Conservation (phyloP, 2,797 vertebrate species). For the Poecilia picta region DNA sequence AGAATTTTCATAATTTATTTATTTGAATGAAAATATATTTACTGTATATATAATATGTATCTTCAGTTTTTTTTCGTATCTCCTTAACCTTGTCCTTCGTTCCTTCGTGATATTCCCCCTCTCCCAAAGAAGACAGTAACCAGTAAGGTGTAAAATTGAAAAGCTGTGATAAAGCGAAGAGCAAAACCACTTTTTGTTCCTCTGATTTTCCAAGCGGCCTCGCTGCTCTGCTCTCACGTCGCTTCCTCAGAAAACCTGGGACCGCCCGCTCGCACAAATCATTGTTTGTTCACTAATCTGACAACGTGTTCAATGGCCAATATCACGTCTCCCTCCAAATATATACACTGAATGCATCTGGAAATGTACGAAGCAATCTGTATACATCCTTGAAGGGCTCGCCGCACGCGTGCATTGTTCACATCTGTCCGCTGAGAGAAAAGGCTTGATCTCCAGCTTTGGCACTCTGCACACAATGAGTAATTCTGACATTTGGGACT, state of each 20-base stretch:
- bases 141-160: constrained; percentile 62
- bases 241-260: constrained; percentile 55
- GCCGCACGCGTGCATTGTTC: constrained; percentile 37
- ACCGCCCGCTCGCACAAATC: constrained; percentile 39
- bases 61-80: constrained; percentile 67
- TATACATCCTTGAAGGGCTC: constrained; percentile 49
- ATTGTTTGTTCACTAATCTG: constrained; percentile 64
- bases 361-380: constrained; percentile 63
- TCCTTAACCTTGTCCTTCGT: constrained; percentile 55
- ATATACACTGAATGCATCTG: constrained; percentile 69
- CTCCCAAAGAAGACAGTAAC: constrained; percentile 57
- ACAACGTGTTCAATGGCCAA: constrained; percentile 59
- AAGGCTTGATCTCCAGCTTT: constrained; percentile 67
- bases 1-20: constrained; percentile 86
- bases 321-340: constrained; percentile 58
- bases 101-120: constrained; percentile 33
- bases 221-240: constrained; percentile 43
- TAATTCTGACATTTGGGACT: constrained; percentile 48
- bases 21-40: constrained; percentile 88
- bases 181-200: constrained; percentile 49
- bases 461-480: constrained; percentile 65
- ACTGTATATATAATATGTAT: constrained; percentile 83
- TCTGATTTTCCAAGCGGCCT: constrained; percentile 51
- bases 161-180: constrained; percentile 61
- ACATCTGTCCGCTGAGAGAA: constrained; percentile 42